A percentile compares a stretch with the other conserved stretches of the same genome.
phyloP scores from a whole-genome alignment of 2,797 vertebrate species.

The Anguilla megastoma region DNA sequence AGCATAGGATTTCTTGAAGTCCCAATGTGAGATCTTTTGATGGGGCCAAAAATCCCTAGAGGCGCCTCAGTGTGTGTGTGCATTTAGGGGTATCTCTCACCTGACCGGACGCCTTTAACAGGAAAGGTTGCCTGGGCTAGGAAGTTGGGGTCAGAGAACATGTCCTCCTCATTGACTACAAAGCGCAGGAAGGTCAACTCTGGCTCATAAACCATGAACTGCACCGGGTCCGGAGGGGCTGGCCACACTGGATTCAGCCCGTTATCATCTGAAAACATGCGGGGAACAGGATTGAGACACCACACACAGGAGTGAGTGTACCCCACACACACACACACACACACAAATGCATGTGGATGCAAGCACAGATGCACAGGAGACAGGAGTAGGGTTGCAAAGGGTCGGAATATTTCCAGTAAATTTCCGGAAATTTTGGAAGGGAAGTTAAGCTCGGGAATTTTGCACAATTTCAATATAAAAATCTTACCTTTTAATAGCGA shows the following conservation, averaged over 20 bases:
- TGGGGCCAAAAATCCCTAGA: too few species aligned
- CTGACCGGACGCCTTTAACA: slow-evolving; percentile 89
- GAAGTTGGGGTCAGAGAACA: slow-evolving; percentile 99
- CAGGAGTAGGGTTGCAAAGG: not conserved
- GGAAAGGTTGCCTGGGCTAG: slow-evolving; percentile 93
- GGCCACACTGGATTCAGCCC: slow-evolving; percentile 93
- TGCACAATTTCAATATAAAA: too few species aligned
- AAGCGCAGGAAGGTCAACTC: slow-evolving; percentile 91
- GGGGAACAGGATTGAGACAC: not conserved
- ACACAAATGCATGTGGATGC: not conserved
- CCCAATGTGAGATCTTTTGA: too few species aligned
- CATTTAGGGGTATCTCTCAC: slow-evolving; percentile 61
- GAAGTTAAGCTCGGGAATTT: too few species aligned
- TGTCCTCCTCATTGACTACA: slow-evolving; percentile 95
- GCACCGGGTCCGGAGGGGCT: slow-evolving; percentile 72
- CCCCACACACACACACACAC: not conserved
- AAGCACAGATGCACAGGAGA: slow-evolving; percentile 3
- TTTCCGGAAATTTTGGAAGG: too few species aligned
- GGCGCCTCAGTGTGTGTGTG: not conserved
- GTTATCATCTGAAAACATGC: slow-evolving; percentile 81
- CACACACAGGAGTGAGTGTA: not conserved
- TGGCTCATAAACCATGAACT: slow-evolving; percentile 86
- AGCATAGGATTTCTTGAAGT: not conserved
- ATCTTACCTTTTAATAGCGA: too few species aligned
- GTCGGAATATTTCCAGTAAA: too few species aligned